A percentile compares a stretch with the other conserved stretches of the same genome.
These are phyloP conservation scores for Oscheius sp. DNA, from an alignment of 2,888 invertebrate genomes.

Conservation along the genomic window DNA sequence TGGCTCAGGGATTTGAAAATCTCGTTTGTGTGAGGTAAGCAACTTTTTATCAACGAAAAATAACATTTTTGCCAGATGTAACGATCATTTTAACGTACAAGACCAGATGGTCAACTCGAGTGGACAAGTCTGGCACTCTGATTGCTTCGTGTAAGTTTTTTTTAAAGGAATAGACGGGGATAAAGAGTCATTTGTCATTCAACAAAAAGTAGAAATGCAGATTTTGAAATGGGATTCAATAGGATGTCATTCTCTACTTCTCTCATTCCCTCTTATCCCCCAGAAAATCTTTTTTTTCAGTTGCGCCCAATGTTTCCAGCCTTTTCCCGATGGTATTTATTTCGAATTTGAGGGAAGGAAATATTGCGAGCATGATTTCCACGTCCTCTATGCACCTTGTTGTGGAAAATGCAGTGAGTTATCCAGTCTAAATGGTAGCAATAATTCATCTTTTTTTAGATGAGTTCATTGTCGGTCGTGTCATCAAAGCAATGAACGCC, in stretches of 20 bases:
- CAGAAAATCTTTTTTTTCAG: too few species aligned
- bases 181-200: not conserved
- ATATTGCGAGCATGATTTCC: conserved; percentile 98
- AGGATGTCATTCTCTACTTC: too few species aligned
- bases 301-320: conserved; percentile 97
- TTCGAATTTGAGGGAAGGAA: conserved; percentile 98
- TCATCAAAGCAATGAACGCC: conserved; percentile 98
- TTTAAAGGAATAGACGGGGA: not conserved
- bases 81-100: conserved; percentile 92
- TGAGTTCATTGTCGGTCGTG: conserved; percentile 96
- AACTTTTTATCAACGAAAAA: not conserved
- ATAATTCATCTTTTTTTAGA: conserved; percentile 45
- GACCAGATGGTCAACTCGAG: conserved; percentile 99
- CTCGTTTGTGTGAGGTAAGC: conserved; percentile 62
- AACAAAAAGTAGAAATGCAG: not conserved
- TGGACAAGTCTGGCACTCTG: conserved; percentile 97
- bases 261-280: not conserved
- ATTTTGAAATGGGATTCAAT: too few species aligned
- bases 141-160: conserved; percentile 89
- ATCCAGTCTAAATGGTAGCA: not conserved
- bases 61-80: conserved; percentile 83
- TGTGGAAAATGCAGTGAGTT: conserved; percentile 81
- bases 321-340: conserved; percentile 95
- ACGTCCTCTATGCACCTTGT: conserved; percentile 92
- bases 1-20: conserved; percentile 64